Conservation (phyloP, 2,888 invertebrate genomes). For the Limnephilus marmoratus region DNA sequence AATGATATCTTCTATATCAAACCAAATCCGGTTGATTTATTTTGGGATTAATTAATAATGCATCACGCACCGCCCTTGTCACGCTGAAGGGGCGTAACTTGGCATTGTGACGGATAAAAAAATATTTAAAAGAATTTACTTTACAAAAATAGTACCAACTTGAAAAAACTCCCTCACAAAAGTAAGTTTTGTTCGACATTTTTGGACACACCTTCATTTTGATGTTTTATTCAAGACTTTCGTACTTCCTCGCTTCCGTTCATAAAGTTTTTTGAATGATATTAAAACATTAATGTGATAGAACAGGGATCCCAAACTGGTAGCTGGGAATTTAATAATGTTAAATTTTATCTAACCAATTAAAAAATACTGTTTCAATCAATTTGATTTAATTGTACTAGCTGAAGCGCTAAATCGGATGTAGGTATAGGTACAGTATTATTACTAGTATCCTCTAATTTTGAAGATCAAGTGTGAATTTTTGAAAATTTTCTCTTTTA, state of each 20-base stretch:
- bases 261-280: background rate
- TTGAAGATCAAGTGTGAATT: too few species aligned
- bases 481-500: too few species aligned
- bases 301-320: background rate
- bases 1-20: background rate
- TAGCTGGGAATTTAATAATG: background rate
- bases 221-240: background rate
- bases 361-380: too few species aligned
- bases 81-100: background rate
- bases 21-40: background rate
- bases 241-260: background rate
- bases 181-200: background rate
- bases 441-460: too few species aligned
- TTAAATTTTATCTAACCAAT: too few species aligned
- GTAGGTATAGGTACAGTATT: too few species aligned
- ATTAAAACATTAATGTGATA: background rate
- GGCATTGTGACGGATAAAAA: background rate
- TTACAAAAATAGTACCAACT: background rate
- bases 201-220: background rate
- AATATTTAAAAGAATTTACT: background rate
- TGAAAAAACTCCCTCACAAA: background rate
- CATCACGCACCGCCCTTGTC: background rate
- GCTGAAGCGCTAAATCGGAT: too few species aligned
- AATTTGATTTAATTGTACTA: too few species aligned
- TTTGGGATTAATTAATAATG: background rate